A percentile compares a stretch with the other conserved stretches of the same genome.
phyloP scores from a whole-genome alignment of 2,888 invertebrate species.

The Penaeus monodon region DNA sequence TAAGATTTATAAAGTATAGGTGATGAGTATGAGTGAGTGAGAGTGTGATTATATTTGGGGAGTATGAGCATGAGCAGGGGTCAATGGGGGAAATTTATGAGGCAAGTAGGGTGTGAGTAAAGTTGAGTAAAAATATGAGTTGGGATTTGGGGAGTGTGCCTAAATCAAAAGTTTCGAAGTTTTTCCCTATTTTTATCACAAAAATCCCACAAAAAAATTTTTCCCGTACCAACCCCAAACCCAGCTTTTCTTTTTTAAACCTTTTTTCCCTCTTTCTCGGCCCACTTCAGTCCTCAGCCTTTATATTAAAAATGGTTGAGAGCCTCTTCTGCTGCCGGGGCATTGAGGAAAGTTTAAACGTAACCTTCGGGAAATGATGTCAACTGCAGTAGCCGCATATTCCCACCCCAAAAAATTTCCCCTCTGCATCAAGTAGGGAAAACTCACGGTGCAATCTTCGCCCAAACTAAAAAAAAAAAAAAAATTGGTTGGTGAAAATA shows the following conservation, averaged over 20 bases:
- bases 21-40: too few species aligned
- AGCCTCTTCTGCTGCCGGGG: conserved; percentile 91
- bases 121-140: too few species aligned
- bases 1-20: too few species aligned
- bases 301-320: conserved; percentile 92
- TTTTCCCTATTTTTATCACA: too few species aligned
- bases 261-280: conserved; percentile 79
- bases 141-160: too few species aligned
- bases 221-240: too few species aligned
- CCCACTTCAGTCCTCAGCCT: conserved; percentile 98
- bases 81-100: too few species aligned
- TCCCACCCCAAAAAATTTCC: conserved; percentile 95
- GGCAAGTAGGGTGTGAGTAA: too few species aligned
- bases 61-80: too few species aligned
- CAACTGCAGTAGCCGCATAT: conserved; percentile 95
- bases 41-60: too few species aligned
- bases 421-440: conserved; percentile 99
- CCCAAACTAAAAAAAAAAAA: conserved; percentile 62
- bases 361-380: conserved; percentile 94
- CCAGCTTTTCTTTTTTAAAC: conserved; percentile 18
- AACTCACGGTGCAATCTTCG: conserved; percentile 90
- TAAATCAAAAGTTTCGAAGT: too few species aligned
- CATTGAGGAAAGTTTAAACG: conserved; percentile 90
- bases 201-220: too few species aligned
- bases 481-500: background rate